Base-by-base conservation (phyloP, 2,797 vertebrate species). In the Liparis tanakae region DNA sequence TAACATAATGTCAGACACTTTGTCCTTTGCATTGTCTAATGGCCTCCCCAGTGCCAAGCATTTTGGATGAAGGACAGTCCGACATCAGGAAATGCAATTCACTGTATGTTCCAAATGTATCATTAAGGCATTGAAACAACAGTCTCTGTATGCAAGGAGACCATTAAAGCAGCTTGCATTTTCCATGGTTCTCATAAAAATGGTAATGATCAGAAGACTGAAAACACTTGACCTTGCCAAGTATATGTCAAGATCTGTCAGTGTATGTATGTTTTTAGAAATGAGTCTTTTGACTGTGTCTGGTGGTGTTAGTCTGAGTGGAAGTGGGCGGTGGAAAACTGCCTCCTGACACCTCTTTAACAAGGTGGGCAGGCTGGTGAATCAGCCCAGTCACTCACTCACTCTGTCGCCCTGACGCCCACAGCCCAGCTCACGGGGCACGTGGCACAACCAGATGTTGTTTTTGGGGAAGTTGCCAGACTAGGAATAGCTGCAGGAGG, bases 281-380 rank as follows among this genome's bases (percentile, higher is more conserved):
- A 88, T 63, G 22, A 82, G 79, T 83, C 86, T 87, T 89, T 93
- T 90, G 88, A 87, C 90, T 80, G 83, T 61, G 92, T 91, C 90
- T 88, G 82, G 67, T 78, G 83, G 80, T 68, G 85, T 90, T 91
- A 83, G 89, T 87, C 87, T 93, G 90, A 91, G 88, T 93, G 89
- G 89, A 92, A 88, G 90, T 91, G 87, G 92, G 88, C 85, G 83
- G 82, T 91, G 93, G 93, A 94, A 94, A 94, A 94, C 84, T 72
- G 82, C 86, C 85, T 89, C 84, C 89, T 88, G 87, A 94, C 94
- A 95, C 94, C 93, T 94, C 90, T 92, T 94, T 93, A 94, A 91
- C 88, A 92, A 92, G 93, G 92, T 84, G 86, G 91, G 88, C 87
- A 83, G 67, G 85, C 81, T 81, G 85, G 87, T 93, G 93, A 94